Evolutionary conservation across 2,888 invertebrate genomes (phyloP).

Genomic region (Euzetes globulus): DNA sequence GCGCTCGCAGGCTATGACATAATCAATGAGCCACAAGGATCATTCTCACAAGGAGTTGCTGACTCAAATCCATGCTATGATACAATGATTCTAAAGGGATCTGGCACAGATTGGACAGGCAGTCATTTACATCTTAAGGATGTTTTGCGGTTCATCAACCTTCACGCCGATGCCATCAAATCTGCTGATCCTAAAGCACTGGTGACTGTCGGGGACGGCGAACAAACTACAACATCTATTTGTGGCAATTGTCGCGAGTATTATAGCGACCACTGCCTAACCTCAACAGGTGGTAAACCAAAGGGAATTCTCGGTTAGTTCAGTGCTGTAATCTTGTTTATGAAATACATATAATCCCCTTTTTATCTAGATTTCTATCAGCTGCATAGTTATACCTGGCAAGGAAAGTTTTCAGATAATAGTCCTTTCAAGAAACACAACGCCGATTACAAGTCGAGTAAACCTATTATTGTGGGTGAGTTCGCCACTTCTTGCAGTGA

Average conservation of each 20-base stretch:
- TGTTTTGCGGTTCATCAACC: background rate
- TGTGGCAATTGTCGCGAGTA: background rate
- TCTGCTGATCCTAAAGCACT: background rate
- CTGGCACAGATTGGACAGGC: background rate
- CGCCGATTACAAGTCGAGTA: background rate
- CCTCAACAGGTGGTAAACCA: background rate
- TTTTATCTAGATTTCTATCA: background rate
- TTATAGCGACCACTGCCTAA: background rate
- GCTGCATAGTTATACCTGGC: background rate
- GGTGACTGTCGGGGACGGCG: background rate
- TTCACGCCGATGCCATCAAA: background rate
- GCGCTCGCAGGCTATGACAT: background rate
- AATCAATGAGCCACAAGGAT: background rate
- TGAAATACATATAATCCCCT: no score
- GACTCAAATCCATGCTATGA: background rate
- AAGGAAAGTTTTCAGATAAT: background rate
- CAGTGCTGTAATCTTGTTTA: no score
- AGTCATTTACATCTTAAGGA: background rate
- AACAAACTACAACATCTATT: background rate
- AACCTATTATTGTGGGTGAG: background rate
- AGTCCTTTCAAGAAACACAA: background rate
- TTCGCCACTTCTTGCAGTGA: background rate
- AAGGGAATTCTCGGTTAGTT: background rate
- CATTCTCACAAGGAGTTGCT: background rate
- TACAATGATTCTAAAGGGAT: background rate